Evolutionary conservation across 2,797 vertebrate species (phyloP).

Genomic region (Argyrosomus regius): DNA sequence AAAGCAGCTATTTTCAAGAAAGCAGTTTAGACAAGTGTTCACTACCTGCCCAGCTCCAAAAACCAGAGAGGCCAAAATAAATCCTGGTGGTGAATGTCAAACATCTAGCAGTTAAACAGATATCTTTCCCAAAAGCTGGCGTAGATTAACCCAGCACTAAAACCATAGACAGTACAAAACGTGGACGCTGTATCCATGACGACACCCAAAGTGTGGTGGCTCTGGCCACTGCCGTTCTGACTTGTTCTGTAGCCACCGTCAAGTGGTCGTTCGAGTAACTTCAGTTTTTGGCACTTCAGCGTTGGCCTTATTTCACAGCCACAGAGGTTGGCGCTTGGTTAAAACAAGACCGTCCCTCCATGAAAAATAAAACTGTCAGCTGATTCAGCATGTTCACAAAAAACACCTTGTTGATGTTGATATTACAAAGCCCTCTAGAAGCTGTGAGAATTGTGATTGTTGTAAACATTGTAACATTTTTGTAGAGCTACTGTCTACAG

Average conservation of each 20-base stretch:
- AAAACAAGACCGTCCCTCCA: not conserved
- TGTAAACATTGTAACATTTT: not conserved
- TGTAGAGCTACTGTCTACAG: not conserved
- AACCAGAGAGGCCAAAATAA: not conserved
- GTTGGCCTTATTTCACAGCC: no score
- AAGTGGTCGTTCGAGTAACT: no score
- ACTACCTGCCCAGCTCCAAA: not conserved
- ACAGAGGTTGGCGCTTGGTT: no score
- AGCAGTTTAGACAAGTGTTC: not conserved
- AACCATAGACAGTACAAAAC: no score
- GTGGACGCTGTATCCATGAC: no score
- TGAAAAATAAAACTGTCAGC: conserved; percentile 2
- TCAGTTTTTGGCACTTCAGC: no score
- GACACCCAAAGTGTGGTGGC: no score
- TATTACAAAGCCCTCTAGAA: not conserved
- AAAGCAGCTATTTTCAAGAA: not conserved
- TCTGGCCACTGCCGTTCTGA: no score
- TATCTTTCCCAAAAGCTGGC: not conserved
- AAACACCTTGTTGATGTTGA: no score
- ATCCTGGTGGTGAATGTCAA: not conserved
- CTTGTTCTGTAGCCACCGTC: no score
- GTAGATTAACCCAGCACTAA: not conserved
- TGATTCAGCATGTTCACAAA: not conserved
- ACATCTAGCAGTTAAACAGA: not conserved
- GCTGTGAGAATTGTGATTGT: not conserved